Conservation (phyloP, 2,888 invertebrate genomes). For the Sclerodermus sp. region DNA sequence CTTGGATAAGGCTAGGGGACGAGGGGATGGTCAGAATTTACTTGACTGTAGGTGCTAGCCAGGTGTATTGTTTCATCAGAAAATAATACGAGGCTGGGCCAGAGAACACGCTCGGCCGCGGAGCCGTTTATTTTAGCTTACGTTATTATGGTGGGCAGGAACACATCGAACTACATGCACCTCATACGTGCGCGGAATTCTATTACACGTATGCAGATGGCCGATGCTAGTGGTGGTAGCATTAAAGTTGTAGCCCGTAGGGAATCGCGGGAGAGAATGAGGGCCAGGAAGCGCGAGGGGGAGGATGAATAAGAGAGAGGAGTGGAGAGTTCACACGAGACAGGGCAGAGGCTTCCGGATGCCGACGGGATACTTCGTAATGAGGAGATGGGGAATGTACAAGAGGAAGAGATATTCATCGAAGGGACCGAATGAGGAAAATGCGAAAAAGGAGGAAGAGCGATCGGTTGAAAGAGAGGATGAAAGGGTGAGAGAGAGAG, state of each 20-base stretch:
- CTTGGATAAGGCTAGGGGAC: too few species aligned
- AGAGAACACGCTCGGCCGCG: background rate
- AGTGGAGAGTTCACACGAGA: too few species aligned
- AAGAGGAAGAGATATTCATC: background rate
- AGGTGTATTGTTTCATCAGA: conserved; percentile 4
- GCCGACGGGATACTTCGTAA: too few species aligned
- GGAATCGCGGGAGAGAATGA: background rate
- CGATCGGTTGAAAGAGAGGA: background rate
- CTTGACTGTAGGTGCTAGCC: too few species aligned
- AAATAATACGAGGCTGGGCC: background rate
- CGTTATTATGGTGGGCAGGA: too few species aligned
- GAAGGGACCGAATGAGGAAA: background rate
- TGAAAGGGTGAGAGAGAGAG: background rate
- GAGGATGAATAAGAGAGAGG: background rate
- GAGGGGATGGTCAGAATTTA: background rate
- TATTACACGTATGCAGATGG: background rate
- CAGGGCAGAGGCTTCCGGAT: too few species aligned
- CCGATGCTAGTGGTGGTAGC: conserved; percentile 3
- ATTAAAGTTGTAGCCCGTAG: conserved; percentile 14
- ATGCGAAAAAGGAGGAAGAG: background rate
- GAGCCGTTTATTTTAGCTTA: conserved; percentile 2
- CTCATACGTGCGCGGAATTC: background rate
- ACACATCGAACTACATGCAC: too few species aligned
- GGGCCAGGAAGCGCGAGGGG: background rate
- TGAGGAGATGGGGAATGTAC: background rate